Evolutionary conservation across 30 jellyfish, hydroid and myxozoan species (phyloP).

Genomic region (Aurelia sp.): DNA sequence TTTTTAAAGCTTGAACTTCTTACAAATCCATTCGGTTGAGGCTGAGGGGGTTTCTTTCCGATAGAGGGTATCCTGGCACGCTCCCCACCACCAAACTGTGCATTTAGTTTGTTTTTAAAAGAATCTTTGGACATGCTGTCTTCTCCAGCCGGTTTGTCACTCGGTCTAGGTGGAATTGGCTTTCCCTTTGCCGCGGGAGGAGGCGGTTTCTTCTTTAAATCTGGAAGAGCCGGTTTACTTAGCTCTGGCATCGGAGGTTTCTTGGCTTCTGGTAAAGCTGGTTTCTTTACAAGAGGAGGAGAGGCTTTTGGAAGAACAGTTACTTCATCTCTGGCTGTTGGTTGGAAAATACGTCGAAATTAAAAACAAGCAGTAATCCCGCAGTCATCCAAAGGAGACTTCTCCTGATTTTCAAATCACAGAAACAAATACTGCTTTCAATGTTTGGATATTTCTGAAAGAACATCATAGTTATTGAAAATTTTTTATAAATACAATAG

Average conservation of each 20-base stretch:
- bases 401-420: too few species aligned
- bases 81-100: not conserved
- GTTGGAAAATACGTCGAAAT: too few species aligned
- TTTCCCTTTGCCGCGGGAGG: conserved; percentile 61
- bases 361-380: too few species aligned
- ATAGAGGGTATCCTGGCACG: conserved; percentile 34
- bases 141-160: conserved; percentile 35
- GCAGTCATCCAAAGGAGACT: too few species aligned
- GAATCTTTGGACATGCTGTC: conserved; percentile 10
- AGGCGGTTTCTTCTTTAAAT: conserved; percentile 60
- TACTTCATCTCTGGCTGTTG: too few species aligned
- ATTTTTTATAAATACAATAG: too few species aligned
- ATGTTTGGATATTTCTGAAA: too few species aligned
- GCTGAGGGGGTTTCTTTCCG: conserved; percentile 46
- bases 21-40: conserved; percentile 49
- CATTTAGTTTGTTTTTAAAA: conserved; percentile 16
- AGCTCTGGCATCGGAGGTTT: conserved; percentile 34
- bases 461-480: too few species aligned
- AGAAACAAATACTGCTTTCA: too few species aligned
- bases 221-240: conserved; percentile 46
- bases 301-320: not conserved
- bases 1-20: conserved; percentile 22
- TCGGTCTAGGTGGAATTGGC: conserved; percentile 54
- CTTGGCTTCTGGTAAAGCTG: conserved; percentile 14
- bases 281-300: conserved; percentile 25